phyloP scores from a whole-genome alignment of 2,888 invertebrate species.

The Ormyrus pomaceus region DNA sequence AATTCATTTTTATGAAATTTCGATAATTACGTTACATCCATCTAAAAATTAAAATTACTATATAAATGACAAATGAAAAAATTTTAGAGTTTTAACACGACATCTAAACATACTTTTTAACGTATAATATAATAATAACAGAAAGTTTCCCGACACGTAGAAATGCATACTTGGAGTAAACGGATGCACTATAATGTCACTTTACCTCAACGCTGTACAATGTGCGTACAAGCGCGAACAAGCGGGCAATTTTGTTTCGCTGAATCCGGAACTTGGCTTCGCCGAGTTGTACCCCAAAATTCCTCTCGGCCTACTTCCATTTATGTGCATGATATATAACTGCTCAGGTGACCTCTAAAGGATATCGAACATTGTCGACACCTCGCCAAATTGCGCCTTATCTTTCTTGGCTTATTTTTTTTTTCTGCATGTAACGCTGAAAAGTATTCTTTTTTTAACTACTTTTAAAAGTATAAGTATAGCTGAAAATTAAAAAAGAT shows the following conservation, averaged over 20 bases:
- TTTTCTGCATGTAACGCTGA: too few relatives aligned
- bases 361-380: constrained; percentile 37
- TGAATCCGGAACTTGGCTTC: constrained; percentile 19
- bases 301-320: constrained; percentile 48
- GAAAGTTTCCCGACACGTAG: background rate
- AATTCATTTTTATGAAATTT: too few relatives aligned
- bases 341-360: constrained; percentile 41
- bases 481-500: too few relatives aligned
- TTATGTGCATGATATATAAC: background rate
- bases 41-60: too few relatives aligned
- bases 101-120: too few relatives aligned
- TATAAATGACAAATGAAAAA: too few relatives aligned
- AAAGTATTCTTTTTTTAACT: too few relatives aligned
- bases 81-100: too few relatives aligned
- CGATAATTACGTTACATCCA: too few relatives aligned
- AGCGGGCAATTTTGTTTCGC: constrained; percentile 52
- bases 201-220: constrained; percentile 15
- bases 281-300: constrained; percentile 28
- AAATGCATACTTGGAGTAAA: background rate
- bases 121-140: too few relatives aligned
- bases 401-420: constrained; percentile 13
- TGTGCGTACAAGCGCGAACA: constrained; percentile 39
- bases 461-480: too few relatives aligned
- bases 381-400: constrained; percentile 44
- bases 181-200: constrained; percentile 40